Conservation (phyloP, 2,888 invertebrate genomes). For the Scaptomyza caliginosa region DNA sequence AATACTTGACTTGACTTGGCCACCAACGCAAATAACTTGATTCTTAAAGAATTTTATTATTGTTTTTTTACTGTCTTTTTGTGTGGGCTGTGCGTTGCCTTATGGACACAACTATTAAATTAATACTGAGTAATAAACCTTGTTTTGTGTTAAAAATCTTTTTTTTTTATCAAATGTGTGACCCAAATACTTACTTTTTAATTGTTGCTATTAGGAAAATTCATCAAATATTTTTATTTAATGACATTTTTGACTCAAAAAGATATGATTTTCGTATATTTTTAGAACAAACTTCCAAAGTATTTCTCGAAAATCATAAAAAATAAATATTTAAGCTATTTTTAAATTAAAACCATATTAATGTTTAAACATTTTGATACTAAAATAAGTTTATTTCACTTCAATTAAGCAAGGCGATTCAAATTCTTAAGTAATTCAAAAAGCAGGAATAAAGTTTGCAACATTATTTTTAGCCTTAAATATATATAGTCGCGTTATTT, state of each 20-base stretch:
- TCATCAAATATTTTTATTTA: background rate
- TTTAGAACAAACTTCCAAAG: background rate
- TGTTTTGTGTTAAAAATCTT: conserved; percentile 18
- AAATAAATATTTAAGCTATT: background rate
- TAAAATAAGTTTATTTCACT: background rate
- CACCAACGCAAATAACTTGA: conserved; percentile 47
- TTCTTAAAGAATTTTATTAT: background rate
- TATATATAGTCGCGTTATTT: background rate
- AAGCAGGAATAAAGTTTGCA: no score
- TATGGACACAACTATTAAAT: conserved; percentile 15
- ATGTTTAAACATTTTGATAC: background rate
- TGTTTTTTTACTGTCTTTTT: background rate
- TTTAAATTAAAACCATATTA: background rate
- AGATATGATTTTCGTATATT: no score
- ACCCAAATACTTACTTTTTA: conserved; percentile 25
- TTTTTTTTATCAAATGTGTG: conserved; percentile 30
- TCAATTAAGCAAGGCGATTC: background rate
- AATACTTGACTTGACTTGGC: conserved; percentile 18
- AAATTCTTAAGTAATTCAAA: background rate
- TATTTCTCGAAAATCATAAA: background rate
- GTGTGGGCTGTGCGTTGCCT: conserved; percentile 44
- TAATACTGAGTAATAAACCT: conserved; percentile 2
- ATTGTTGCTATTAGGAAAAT: conserved; percentile 27
- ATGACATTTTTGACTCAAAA: no score
- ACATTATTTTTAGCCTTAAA: background rate